Conservation (phyloP, 2,888 invertebrate species). For the Cancer borealis region DNA sequence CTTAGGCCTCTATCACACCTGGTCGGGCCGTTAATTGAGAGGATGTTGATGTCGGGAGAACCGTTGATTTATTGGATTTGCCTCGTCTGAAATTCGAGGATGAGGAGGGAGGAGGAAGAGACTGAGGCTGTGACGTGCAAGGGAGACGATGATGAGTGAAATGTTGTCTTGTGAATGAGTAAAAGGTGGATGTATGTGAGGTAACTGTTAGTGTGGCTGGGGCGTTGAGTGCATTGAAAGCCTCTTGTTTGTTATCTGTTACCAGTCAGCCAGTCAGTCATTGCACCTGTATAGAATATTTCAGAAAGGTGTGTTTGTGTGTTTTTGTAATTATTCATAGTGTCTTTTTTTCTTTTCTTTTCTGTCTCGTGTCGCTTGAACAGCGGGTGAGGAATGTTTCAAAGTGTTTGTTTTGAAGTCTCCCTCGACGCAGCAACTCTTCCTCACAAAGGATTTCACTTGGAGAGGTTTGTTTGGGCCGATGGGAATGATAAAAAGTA, state of each 20-base stretch:
- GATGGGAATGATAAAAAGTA: conserved; percentile 15
- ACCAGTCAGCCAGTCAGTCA: neutral
- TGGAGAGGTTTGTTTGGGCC: neutral
- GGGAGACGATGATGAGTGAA: neutral
- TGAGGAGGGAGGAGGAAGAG: neutral
- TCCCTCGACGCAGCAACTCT: neutral
- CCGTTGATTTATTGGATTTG: conserved; percentile 54
- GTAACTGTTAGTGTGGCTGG: neutral
- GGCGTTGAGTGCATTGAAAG: neutral
- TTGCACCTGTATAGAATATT: neutral
- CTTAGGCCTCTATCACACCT: neutral
- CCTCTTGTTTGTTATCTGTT: neutral
- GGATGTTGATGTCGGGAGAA: conserved; percentile 45
- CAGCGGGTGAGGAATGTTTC: neutral
- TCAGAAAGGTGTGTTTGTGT: neutral
- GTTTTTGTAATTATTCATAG: neutral
- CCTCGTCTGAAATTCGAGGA: neutral
- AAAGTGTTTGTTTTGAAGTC: neutral
- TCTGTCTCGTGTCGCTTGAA: neutral
- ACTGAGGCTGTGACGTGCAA: neutral
- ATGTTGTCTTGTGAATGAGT: neutral
- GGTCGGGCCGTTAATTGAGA: conserved; percentile 30
- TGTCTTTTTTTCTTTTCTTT: neutral
- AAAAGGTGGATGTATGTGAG: neutral
- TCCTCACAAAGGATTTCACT: neutral